phyloP scores from a whole-genome alignment of 2,113 vertebrate species.

The Benthochromis sp. region DNA sequence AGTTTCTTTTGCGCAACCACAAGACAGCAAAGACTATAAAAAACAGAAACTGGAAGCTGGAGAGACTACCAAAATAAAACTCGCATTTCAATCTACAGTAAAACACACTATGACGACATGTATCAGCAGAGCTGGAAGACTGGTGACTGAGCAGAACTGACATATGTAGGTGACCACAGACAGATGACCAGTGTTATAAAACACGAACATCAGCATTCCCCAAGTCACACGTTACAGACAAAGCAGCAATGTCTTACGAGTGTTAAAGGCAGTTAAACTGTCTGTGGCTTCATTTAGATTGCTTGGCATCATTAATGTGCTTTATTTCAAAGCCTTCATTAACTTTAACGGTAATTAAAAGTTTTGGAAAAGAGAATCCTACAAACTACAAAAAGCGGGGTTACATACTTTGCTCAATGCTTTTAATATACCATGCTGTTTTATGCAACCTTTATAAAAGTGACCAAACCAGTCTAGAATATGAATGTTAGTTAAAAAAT shows the following conservation, averaged over 20 bases:
- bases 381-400: not conserved
- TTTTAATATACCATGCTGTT: not conserved
- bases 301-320: not conserved
- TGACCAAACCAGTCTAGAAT: not conserved
- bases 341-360: not conserved
- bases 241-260: not conserved
- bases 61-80: not conserved
- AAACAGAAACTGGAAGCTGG: not conserved
- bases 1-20: constrained; percentile 42
- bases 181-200: not conserved
- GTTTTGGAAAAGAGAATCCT: not conserved
- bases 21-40: not conserved
- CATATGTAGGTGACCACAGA: not conserved
- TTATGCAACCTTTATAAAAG: not conserved
- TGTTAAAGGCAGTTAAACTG: not conserved
- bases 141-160: not conserved
- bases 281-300: not conserved
- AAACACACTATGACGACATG: not conserved
- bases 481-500: not conserved
- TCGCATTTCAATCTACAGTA: not conserved
- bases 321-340: not conserved
- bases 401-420: not conserved
- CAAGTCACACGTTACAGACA: not conserved
- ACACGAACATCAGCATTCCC: not conserved
- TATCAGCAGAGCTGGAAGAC: not conserved